phyloP scores from a whole-genome alignment of 2,888 invertebrate species.

The Drosophila subsilvestris region DNA sequence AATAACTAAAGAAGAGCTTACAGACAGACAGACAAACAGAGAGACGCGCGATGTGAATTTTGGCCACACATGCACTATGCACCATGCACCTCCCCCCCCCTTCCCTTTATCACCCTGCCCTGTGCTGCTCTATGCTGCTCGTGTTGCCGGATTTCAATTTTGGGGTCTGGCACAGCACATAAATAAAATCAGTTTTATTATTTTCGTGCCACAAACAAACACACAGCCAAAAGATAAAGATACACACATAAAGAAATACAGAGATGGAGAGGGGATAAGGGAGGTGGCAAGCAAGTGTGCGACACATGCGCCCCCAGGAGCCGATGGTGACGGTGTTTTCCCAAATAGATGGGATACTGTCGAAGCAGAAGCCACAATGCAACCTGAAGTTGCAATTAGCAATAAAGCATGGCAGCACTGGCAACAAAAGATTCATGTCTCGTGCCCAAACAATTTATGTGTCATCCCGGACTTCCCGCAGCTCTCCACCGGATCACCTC shows the following conservation, averaged over 20 bases:
- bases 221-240: slow-evolving; percentile 14
- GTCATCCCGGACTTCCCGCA: background rate
- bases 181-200: slow-evolving; percentile 76
- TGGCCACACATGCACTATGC: slow-evolving; percentile 45
- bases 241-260: background rate
- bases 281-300: slow-evolving; percentile 57
- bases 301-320: slow-evolving; percentile 13
- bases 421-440: slow-evolving; percentile 28
- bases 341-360: slow-evolving; percentile 20
- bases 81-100: slow-evolving; percentile 7
- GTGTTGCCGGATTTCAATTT: slow-evolving; percentile 73
- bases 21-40: background rate
- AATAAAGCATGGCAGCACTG: slow-evolving; percentile 45
- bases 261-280: too few species aligned
- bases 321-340: background rate
- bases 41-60: slow-evolving; percentile 18
- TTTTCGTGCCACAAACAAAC: slow-evolving; percentile 42
- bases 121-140: slow-evolving; percentile 21
- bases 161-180: slow-evolving; percentile 61
- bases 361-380: slow-evolving; percentile 45
- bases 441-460: background rate
- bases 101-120: slow-evolving; percentile 2
- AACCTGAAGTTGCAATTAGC: slow-evolving; percentile 56
- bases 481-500: background rate
- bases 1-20: slow-evolving; percentile 31